Conservation (phyloP, 2,797 vertebrate species). For the Cuculus canorus region DNA sequence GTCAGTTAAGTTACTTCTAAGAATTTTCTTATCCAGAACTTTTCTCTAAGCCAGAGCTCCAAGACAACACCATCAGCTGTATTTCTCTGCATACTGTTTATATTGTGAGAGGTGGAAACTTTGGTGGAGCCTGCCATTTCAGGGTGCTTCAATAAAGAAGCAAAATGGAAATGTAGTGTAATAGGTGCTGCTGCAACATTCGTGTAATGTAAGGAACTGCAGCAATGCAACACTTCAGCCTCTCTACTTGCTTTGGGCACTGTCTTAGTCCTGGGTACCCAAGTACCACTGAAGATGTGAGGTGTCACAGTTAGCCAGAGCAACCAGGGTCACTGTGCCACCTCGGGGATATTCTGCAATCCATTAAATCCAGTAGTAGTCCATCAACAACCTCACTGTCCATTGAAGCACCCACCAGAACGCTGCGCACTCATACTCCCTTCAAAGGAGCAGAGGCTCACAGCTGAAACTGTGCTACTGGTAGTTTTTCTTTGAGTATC, state of each 20-base stretch:
- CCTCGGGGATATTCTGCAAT: not conserved
- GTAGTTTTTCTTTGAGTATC: not conserved
- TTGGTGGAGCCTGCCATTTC: not conserved
- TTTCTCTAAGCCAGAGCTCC: not conserved
- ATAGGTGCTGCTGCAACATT: not conserved
- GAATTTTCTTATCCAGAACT: not conserved
- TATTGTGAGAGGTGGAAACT: not conserved
- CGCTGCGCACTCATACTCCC: fast-evolving
- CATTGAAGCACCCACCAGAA: fast-evolving
- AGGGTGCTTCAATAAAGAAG: not conserved
- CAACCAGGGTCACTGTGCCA: not conserved
- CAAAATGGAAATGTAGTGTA: fast-evolving
- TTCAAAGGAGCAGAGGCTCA: fast-evolving
- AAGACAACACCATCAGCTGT: not conserved
- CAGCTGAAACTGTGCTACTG: no score
- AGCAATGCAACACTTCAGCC: not conserved
- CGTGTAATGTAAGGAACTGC: not conserved
- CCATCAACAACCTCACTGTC: fast-evolving
- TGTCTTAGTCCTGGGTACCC: not conserved
- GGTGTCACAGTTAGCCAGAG: fast-evolving
- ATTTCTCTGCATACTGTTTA: not conserved
- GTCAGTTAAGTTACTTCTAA: not conserved
- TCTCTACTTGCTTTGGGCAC: not conserved
- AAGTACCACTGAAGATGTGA: fast-evolving
- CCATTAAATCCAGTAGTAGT: fast-evolving